Percentiles rank a stretch among this genome's conserved stretches.
Conservation (phyloP, 92 coral and sea anemone species). For the Heliopora coerulea region DNA sequence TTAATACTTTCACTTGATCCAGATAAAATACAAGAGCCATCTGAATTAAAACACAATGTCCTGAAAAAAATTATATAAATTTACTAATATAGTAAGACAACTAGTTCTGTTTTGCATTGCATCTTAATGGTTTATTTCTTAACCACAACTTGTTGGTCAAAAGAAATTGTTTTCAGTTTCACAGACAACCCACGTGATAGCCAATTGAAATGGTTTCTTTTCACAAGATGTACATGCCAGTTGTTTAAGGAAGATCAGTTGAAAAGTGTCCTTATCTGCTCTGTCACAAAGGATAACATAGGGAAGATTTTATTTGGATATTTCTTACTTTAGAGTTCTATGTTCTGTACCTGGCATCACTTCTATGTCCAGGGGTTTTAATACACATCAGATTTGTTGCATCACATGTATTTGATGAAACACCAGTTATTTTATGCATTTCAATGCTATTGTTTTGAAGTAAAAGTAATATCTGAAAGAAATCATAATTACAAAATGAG, state of each 20-base stretch:
- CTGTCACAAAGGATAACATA: neutral
- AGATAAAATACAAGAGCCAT: constrained; percentile 82
- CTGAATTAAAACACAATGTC: constrained; percentile 84
- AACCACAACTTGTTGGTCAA: too few relatives aligned
- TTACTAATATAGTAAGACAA: too few relatives aligned
- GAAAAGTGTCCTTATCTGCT: too few relatives aligned
- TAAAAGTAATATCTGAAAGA: constrained; percentile 64
- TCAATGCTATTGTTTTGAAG: constrained; percentile 86
- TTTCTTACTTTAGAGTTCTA: neutral
- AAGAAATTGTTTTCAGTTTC: too few relatives aligned
- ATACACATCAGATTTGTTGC: constrained; percentile 58
- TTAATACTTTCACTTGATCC: constrained; percentile 91
- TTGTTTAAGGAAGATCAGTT: too few relatives aligned
- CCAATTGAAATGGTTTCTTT: too few relatives aligned
- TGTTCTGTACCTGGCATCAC: constrained; percentile 72
- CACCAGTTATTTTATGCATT: constrained; percentile 55
- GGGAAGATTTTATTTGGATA: neutral
- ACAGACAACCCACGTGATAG: too few relatives aligned
- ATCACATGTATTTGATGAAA: constrained; percentile 42
- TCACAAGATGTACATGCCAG: too few relatives aligned
- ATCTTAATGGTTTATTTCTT: too few relatives aligned
- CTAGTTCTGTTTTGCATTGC: too few relatives aligned
- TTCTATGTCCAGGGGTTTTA: constrained; percentile 89
- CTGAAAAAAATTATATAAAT: constrained; percentile 33
- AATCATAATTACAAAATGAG: too few relatives aligned